Conservation (phyloP, 1,140 invertebrate genomes). For the Anastrepha ludens region DNA sequence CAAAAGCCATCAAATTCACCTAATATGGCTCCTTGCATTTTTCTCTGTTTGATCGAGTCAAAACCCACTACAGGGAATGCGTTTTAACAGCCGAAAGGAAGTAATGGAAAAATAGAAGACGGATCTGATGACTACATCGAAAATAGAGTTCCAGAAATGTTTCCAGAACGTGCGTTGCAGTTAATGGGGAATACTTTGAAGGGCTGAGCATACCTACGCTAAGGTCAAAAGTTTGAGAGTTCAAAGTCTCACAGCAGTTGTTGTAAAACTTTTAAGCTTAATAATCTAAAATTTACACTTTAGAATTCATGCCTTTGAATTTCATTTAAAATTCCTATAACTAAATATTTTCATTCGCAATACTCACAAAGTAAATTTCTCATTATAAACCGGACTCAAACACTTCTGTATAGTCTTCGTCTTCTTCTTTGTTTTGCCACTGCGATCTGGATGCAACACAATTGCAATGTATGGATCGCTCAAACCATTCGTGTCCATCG, state of each 20-base stretch:
- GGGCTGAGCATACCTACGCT: not conserved
- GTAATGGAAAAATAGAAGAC: no score
- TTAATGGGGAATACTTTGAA: no score
- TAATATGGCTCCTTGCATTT: no score
- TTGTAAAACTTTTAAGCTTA: not conserved
- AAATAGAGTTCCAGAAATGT: no score
- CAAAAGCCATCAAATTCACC: no score
- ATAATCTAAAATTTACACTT: not conserved
- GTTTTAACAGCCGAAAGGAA: no score
- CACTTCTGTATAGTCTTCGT: conserved; percentile 96
- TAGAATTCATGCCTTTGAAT: not conserved
- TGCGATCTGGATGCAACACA: conserved; percentile 94
- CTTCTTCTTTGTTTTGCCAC: conserved; percentile 95
- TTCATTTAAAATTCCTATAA: no score
- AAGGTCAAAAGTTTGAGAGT: not conserved
- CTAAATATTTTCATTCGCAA: no score
- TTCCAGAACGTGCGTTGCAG: no score
- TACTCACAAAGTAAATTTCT: conserved; percentile 93
- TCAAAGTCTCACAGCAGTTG: not conserved
- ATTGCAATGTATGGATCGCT: conserved; percentile 99
- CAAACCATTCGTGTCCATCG: conserved; percentile 99
- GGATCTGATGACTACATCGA: no score
- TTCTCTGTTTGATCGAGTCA: no score
- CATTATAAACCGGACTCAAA: conserved; percentile 98
- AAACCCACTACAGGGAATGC: no score